A percentile compares a stretch with the other conserved stretches of the same genome.
Evolutionary conservation across 2,888 invertebrate species (phyloP).

Genomic region (Chrysolina americana): DNA sequence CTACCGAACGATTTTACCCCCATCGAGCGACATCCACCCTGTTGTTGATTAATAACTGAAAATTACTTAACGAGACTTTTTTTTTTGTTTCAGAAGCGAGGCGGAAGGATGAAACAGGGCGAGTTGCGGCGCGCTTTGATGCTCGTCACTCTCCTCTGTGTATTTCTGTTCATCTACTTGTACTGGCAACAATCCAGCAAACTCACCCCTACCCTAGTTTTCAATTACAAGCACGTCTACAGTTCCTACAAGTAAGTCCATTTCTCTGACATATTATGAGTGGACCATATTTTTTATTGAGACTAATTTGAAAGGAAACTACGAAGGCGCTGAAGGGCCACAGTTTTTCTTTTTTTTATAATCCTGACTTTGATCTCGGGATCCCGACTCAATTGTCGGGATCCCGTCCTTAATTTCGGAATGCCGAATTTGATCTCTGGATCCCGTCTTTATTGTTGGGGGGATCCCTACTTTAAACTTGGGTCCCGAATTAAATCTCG

Average conservation of each 20-base stretch:
- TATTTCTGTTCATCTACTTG: slow-evolving; percentile 71
- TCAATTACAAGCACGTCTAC: slow-evolving; percentile 56
- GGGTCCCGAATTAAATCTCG: too few species aligned
- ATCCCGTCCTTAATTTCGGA: too few species aligned
- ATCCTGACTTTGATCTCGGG: too few species aligned
- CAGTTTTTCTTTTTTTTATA: too few species aligned
- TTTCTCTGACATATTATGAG: not conserved
- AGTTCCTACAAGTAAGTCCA: slow-evolving; percentile 54
- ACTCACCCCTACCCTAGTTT: slow-evolving; percentile 53
- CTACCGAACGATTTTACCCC: too few species aligned
- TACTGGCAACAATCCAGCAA: slow-evolving; percentile 68
- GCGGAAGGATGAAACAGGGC: slow-evolving; percentile 70
- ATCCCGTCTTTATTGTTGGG: too few species aligned
- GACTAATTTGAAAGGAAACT: not conserved
- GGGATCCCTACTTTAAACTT: too few species aligned
- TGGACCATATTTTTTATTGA: not conserved
- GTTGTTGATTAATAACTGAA: not conserved
- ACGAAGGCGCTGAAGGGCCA: too few species aligned
- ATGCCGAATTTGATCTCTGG: too few species aligned
- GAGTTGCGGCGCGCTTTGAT: slow-evolving; percentile 73
- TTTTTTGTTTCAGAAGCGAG: slow-evolving; percentile 63
- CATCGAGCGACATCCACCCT: too few species aligned
- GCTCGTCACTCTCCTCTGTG: slow-evolving; percentile 71
- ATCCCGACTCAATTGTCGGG: too few species aligned
- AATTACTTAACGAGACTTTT: not conserved